Evolutionary conservation across 2,797 vertebrate species (phyloP), one percentile per base, ranked within the genome.

Genomic region (Enteromius fasciolatus): DNA sequence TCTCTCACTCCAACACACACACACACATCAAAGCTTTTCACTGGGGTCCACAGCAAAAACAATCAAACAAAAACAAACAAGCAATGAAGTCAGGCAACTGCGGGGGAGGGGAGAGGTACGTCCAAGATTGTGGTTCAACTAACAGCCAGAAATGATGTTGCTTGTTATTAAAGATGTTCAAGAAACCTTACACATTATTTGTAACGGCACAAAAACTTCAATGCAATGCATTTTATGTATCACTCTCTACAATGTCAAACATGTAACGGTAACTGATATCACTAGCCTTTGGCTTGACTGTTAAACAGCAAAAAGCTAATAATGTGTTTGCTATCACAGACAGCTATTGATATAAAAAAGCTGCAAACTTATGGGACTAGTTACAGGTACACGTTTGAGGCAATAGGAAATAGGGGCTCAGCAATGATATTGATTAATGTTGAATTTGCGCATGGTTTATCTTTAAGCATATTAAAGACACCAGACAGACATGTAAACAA

Each of bases 21-120:
- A 17, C 77, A n/a, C 63, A 41, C 74, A 48, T 66, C 69, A 63
- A 36, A 73, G 72, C 63, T 77, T 83, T 87, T 81, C 72, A 61
- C 81, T 57, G 66, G 75, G 83, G 76, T 84, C 76, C 75, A 54
- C 50, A 9, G 1, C 20, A 39, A 75, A 36, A 41, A 75, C 20
- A 75, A n/a, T n/a, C n/a, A n/a, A n/a, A n/a, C n/a, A n/a, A n/a
- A n/a, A n/a, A n/a, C n/a, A n/a, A n/a, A n/a, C n/a, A n/a, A n/a
- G n/a, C 73, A 59, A 57, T 41, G 50, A 7, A 41, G 72, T 23
- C 72, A 23, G n/a, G 7, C n/a, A 14, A 57, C 33, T 57, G 72
- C 0, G 12, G 50, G 31, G 50, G 50, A 74, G 33, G 31, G 72
- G 28, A 36, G 20, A 33, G 7, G 28, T 28, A 61, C 57, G 1